Conservation (phyloP, 2,797 vertebrate genomes). For the Caiman crocodilus region DNA sequence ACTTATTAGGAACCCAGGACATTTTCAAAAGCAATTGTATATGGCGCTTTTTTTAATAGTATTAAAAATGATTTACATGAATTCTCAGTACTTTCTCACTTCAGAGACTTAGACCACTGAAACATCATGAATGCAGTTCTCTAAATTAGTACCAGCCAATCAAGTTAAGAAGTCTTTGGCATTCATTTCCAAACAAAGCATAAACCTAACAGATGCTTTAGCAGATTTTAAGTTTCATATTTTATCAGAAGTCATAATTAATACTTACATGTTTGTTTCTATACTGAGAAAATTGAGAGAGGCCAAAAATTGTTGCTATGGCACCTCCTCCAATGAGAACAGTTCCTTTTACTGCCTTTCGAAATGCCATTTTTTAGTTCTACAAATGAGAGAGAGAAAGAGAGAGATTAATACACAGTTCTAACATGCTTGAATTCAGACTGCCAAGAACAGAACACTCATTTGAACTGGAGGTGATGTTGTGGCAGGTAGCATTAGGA, state of each 20-base stretch:
- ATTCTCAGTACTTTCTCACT: neutral
- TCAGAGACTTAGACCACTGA: neutral
- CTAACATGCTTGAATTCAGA: slow-evolving; percentile 32
- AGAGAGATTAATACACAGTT: slow-evolving; percentile 65
- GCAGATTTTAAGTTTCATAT: slow-evolving; percentile 66
- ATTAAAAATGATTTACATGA: neutral
- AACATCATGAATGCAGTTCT: slow-evolving; percentile 16
- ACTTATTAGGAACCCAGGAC: neutral
- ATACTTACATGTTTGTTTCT: slow-evolving; percentile 88
- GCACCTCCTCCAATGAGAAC: slow-evolving; percentile 89
- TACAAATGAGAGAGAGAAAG: slow-evolving; percentile 48
- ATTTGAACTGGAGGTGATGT: slow-evolving; percentile 38
- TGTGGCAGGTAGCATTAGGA: slow-evolving; percentile 20
- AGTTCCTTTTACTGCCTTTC: slow-evolving; percentile 89
- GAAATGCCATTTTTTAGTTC: slow-evolving; percentile 93
- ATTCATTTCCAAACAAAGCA: slow-evolving; percentile 10
- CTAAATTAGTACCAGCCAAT: slow-evolving; percentile 24
- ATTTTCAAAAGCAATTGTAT: neutral
- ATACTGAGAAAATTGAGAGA: slow-evolving; percentile 92
- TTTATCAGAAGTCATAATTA: slow-evolving; percentile 64
- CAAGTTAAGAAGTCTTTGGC: slow-evolving; percentile 43
- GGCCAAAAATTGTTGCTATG: slow-evolving; percentile 87
- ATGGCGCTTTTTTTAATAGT: slow-evolving; percentile 6
- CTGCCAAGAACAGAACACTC: slow-evolving; percentile 6
- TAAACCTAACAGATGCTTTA: slow-evolving; percentile 45